A percentile compares a stretch with the other conserved stretches of the same genome.
Evolutionary conservation across 1,140 invertebrate species (phyloP).

Genomic region (Drosophila lini): DNA sequence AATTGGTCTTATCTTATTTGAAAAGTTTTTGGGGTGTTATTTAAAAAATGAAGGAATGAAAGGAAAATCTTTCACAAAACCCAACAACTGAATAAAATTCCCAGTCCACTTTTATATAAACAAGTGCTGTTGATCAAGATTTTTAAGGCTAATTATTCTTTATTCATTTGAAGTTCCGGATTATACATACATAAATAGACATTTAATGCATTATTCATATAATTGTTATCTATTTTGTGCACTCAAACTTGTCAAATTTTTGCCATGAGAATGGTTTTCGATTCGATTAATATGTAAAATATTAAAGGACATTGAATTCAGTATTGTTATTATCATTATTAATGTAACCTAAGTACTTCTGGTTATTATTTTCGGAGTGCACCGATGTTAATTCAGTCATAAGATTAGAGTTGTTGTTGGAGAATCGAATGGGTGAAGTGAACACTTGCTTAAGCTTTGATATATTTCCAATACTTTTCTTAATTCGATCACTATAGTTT

Average conservation of each 20-base stretch:
- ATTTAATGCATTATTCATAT: constrained; percentile 50
- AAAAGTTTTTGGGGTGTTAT: too few relatives aligned
- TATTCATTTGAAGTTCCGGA: constrained; percentile 47
- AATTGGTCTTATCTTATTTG: not conserved
- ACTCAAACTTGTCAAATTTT: constrained; percentile 48
- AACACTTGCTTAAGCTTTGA: constrained; percentile 42
- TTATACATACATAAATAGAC: constrained; percentile 52
- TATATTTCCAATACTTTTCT: constrained; percentile 53
- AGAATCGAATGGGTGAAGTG: constrained; percentile 38
- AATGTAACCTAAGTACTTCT: constrained; percentile 42
- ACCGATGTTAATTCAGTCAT: constrained; percentile 27
- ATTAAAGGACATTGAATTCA: constrained; percentile 42
- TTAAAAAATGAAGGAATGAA: not conserved
- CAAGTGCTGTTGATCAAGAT: too few relatives aligned
- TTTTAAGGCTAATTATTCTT: constrained; percentile 44
- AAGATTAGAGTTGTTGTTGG: constrained; percentile 46
- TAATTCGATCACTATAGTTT: constrained; percentile 47
- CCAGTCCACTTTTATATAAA: not conserved
- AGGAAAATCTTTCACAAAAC: not conserved
- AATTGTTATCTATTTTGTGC: constrained; percentile 50
- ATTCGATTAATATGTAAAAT: constrained; percentile 49
- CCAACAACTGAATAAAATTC: not conserved
- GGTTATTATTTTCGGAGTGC: constrained; percentile 37
- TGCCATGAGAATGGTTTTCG: constrained; percentile 34
- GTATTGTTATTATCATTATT: constrained; percentile 54